Conservation (phyloP, 2,888 invertebrate species). For the Lymantria dispar region DNA sequence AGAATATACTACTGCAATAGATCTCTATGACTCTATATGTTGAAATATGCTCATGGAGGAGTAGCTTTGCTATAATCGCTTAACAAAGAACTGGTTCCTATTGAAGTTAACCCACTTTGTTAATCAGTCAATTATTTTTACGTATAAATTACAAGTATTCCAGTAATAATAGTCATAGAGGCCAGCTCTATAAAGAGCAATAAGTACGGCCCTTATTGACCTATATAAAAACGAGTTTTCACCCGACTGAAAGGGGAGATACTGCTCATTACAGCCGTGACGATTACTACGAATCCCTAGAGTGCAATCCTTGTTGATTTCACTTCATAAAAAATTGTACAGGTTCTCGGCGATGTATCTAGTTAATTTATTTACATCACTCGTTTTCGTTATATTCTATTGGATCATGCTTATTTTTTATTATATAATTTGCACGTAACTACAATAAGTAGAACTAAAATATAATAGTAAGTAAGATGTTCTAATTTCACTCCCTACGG, state of each 20-base stretch:
- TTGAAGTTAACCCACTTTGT: neutral
- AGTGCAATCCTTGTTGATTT: slow-evolving; percentile 1
- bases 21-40: too few relatives aligned
- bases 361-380: too few relatives aligned
- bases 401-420: too few relatives aligned
- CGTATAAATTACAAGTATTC: neutral
- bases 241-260: slow-evolving; percentile 9
- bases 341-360: too few relatives aligned
- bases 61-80: too few relatives aligned
- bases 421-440: neutral
- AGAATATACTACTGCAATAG: too few relatives aligned
- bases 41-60: too few relatives aligned
- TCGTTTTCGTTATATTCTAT: too few relatives aligned
- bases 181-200: slow-evolving; percentile 1
- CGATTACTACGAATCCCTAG: slow-evolving; percentile 6
- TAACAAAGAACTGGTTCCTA: too few relatives aligned
- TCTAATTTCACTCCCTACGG: slow-evolving; percentile 11
- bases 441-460: neutral
- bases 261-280: slow-evolving; percentile 6
- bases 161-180: neutral
- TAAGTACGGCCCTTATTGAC: slow-evolving; percentile 10
- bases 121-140: neutral
- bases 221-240: slow-evolving; percentile 9
- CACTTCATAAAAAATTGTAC: neutral
- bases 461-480: slow-evolving; percentile 20